Evolutionary conservation across 2,797 vertebrate species (phyloP).

Genomic region (Pelobates cultripes): DNA sequence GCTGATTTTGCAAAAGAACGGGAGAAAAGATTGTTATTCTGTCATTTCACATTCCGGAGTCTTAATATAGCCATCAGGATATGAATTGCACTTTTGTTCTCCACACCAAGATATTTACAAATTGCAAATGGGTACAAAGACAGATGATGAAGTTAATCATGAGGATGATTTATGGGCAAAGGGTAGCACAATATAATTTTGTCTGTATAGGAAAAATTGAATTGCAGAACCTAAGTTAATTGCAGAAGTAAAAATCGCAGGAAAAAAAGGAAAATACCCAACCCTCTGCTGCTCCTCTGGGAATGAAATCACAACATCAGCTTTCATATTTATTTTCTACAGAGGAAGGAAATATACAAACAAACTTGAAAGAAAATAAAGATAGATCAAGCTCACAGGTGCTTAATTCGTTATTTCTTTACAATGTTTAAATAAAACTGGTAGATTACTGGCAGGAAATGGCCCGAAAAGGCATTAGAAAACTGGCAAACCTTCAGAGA

Average conservation of each 20-base stretch:
- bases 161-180: conserved; percentile 34
- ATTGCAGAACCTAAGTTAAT: conserved; percentile 35
- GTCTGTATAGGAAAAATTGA: conserved; percentile 29
- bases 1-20: conserved; percentile 42
- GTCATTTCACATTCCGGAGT: conserved; percentile 31
- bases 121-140: conserved; percentile 41
- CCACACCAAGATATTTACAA: conserved; percentile 48
- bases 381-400: not conserved
- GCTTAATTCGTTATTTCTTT: not conserved
- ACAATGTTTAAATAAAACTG: not conserved
- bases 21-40: conserved; percentile 31
- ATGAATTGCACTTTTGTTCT: conserved; percentile 52
- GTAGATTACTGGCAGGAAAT: not conserved
- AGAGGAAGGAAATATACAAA: not conserved
- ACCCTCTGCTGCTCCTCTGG: not conserved
- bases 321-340: not conserved
- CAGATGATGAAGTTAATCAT: conserved; percentile 39
- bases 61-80: conserved; percentile 44
- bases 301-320: not conserved
- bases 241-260: conserved; percentile 39
- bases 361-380: not conserved
- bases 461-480: not conserved
- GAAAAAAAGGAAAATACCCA: not conserved
- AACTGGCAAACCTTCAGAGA: not conserved
- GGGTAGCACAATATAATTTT: conserved; percentile 38